phyloP scores from a whole-genome alignment of 2,113 vertebrate species.

The Delphinapterus leucas region DNA sequence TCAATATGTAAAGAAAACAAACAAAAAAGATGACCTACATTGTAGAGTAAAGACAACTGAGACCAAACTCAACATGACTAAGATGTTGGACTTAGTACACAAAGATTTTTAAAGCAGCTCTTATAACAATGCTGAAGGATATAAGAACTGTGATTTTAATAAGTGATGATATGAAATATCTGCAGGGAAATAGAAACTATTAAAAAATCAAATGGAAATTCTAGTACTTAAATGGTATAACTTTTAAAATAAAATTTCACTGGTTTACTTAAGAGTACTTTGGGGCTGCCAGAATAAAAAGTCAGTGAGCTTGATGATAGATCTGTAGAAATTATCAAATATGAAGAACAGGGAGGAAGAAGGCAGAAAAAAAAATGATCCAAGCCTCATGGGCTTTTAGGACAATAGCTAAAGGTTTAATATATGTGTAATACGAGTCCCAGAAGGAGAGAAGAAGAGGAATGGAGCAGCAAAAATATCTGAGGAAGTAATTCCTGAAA shows the following conservation, averaged over 20 bases:
- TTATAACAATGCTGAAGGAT: not conserved
- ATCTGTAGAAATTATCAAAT: not conserved
- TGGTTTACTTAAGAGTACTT: not conserved
- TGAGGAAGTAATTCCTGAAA: not conserved
- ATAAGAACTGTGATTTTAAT: not conserved
- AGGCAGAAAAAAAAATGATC: not conserved
- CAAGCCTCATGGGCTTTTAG: not conserved
- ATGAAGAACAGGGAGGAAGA: not conserved
- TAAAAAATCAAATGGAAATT: not conserved
- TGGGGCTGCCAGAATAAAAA: not conserved
- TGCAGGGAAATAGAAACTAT: not conserved
- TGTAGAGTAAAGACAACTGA: not conserved
- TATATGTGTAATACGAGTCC: not conserved
- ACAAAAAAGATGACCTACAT: not conserved
- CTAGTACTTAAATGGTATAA: not conserved
- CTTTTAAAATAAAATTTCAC: not conserved
- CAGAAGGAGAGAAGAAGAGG: not conserved
- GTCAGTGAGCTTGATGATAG: not conserved
- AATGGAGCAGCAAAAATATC: not conserved
- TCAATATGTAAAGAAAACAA: not conserved
- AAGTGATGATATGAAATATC: not conserved
- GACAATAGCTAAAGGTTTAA: not conserved
- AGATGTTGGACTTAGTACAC: not conserved
- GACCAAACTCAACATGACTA: not conserved
- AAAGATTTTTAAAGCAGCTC: not conserved